Percentiles rank a stretch among this genome's conserved stretches.
phyloP scores from a whole-genome alignment of 2,888 invertebrate genomes.

The Caenorhabditis panamensis region DNA sequence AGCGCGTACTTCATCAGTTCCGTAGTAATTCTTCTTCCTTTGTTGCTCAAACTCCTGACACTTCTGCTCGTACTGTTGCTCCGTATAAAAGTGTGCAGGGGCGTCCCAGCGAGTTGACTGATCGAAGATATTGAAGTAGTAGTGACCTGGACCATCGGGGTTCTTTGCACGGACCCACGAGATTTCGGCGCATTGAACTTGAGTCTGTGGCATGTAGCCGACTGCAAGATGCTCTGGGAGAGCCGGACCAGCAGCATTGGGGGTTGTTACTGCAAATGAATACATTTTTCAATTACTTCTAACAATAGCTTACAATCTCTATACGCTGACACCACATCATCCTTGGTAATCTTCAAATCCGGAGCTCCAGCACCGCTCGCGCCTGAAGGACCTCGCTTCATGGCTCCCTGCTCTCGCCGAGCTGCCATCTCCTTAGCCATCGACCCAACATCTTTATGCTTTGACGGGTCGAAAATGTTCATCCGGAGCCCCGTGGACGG shows the following conservation, averaged over 20 bases:
- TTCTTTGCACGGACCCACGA: constrained; percentile 73
- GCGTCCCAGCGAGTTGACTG: constrained; percentile 70
- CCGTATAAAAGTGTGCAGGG: constrained; percentile 69
- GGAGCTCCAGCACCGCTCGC: constrained; percentile 15
- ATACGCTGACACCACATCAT: constrained; percentile 57
- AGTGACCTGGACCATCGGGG: constrained; percentile 66
- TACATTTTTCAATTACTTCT: no score
- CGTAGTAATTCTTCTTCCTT: constrained; percentile 54
- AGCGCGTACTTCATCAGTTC: constrained; percentile 54
- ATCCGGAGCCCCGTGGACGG: constrained; percentile 64
- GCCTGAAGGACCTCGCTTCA: constrained; percentile 37
- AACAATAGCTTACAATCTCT: constrained; percentile 49
- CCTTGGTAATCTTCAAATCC: constrained; percentile 46
- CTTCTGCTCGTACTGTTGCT: constrained; percentile 61
- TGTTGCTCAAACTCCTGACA: constrained; percentile 46
- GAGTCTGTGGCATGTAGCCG: constrained; percentile 45
- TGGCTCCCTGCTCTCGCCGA: constrained; percentile 45
- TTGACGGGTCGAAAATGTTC: constrained; percentile 65
- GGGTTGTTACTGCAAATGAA: constrained; percentile 58
- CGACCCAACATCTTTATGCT: constrained; percentile 60
- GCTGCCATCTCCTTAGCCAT: constrained; percentile 70
- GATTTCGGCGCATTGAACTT: constrained; percentile 57
- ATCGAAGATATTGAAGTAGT: constrained; percentile 75
- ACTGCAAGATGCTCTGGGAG: constrained; percentile 55
- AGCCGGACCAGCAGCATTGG: constrained; percentile 53